Conservation (phyloP, 2,888 invertebrate species). For the Thecocarcelia acutangulata region DNA sequence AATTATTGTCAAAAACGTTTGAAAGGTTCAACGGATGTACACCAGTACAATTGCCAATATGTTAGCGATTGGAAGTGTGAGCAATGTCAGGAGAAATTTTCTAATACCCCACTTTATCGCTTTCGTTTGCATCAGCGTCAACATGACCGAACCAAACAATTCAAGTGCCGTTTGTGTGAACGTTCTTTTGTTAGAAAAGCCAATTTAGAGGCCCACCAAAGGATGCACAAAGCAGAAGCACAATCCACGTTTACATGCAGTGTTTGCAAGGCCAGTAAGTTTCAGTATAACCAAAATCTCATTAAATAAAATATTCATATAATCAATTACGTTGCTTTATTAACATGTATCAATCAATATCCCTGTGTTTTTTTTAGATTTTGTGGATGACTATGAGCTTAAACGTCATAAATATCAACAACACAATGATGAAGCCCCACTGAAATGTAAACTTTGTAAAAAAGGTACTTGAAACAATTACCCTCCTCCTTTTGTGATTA, state of each 20-base stretch:
- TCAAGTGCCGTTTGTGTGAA: conserved; percentile 67
- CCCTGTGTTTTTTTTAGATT: conserved; percentile 58
- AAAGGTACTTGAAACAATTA: conserved; percentile 62
- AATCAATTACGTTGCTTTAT: conserved; percentile 12
- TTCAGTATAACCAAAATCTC: conserved; percentile 1
- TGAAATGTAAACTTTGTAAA: conserved; percentile 69
- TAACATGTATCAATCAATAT: conserved; percentile 4
- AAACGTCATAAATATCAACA: conserved; percentile 70
- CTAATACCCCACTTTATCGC: conserved; percentile 63
- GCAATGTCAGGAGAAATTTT: conserved; percentile 64
- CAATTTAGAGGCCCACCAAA: conserved; percentile 69
- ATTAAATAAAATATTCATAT: not conserved
- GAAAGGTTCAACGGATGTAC: conserved; percentile 59
- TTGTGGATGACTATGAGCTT: conserved; percentile 66
- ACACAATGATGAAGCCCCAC: conserved; percentile 66
- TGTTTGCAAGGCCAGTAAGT: conserved; percentile 68
- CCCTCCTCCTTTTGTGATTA: not conserved
- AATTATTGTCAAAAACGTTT: conserved; percentile 67
- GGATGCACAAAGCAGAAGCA: conserved; percentile 58
- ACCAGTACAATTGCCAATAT: conserved; percentile 68
- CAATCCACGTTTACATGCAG: conserved; percentile 58
- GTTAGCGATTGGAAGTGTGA: conserved; percentile 70
- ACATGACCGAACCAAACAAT: conserved; percentile 63
- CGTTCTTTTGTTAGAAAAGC: conserved; percentile 68
- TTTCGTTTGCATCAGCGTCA: conserved; percentile 70